phyloP scores from a whole-genome alignment of 1,140 invertebrate species.

The Latrodectus geometricus region DNA sequence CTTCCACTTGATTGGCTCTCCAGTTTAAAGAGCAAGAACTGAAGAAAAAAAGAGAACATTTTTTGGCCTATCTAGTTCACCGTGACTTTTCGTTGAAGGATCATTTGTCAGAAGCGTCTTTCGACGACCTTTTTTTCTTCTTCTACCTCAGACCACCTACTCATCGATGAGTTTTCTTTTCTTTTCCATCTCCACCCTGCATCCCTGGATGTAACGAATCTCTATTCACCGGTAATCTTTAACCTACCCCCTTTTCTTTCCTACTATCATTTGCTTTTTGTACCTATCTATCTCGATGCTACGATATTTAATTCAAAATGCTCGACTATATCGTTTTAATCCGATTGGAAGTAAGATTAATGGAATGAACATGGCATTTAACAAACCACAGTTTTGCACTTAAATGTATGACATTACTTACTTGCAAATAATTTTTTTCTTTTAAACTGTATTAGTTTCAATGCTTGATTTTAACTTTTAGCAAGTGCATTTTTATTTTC shows the following conservation, averaged over 20 bases:
- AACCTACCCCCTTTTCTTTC: background rate
- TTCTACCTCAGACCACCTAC: background rate
- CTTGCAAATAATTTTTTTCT: too few species aligned
- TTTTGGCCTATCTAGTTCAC: slow-evolving; percentile 60
- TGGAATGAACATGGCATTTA: too few species aligned
- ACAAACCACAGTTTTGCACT: too few species aligned
- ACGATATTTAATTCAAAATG: too few species aligned
- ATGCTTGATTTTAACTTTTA: too few species aligned
- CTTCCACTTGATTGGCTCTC: slow-evolving; percentile 60
- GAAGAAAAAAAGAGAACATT: slow-evolving; percentile 14
- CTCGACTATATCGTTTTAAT: too few species aligned
- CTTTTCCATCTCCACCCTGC: background rate
- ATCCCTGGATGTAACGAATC: background rate
- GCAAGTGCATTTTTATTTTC: too few species aligned
- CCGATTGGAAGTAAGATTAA: too few species aligned
- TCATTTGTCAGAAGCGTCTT: slow-evolving; percentile 59
- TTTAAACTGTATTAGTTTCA: too few species aligned
- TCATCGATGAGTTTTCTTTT: background rate
- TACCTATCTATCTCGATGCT: too few species aligned
- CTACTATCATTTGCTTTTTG: background rate
- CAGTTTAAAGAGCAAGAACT: slow-evolving; percentile 57
- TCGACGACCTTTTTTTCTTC: slow-evolving; percentile 51
- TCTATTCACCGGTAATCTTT: slow-evolving; percentile 41
- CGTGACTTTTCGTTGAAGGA: slow-evolving; percentile 58
- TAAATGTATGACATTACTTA: too few species aligned